A percentile compares a stretch with the other conserved stretches of the same genome.
Conservation (phyloP, 2,888 invertebrate species). For the Cheilosia grossa region DNA sequence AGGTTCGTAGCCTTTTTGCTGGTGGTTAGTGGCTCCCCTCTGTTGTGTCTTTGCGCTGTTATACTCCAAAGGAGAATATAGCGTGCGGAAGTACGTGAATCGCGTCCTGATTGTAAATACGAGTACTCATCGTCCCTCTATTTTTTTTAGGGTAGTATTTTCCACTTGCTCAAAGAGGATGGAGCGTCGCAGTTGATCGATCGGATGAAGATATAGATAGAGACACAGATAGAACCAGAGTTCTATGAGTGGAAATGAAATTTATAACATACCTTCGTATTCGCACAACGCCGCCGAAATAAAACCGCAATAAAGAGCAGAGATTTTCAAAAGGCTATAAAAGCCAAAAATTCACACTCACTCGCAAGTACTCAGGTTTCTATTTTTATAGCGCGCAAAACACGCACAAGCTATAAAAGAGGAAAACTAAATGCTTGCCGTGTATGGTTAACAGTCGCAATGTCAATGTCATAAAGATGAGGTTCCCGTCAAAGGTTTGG, state of each 20-base stretch:
- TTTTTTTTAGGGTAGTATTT: conserved; percentile 1
- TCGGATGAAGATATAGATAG: conserved; percentile 50
- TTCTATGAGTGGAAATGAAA: conserved; percentile 66
- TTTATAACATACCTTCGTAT: conserved; percentile 48
- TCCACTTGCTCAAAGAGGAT: conserved; percentile 3
- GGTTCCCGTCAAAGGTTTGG: too few species aligned
- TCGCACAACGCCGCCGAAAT: conserved; percentile 26
- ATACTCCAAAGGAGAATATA: conserved; percentile 43
- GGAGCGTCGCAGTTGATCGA: conserved; percentile 56
- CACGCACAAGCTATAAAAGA: conserved; percentile 24
- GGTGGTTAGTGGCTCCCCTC: neutral
- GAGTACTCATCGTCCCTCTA: conserved; percentile 2
- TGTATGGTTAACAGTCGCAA: neutral
- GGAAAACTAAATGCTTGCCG: neutral
- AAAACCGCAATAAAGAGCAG: conserved; percentile 67
- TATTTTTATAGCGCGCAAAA: conserved; percentile 14
- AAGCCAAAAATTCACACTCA: conserved; percentile 38
- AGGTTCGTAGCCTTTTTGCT: conserved; percentile 26
- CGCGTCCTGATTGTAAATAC: conserved; percentile 69
- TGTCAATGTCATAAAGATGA: too few species aligned
- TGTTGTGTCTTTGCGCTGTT: conserved; percentile 46
- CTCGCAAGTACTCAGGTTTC: conserved; percentile 7
- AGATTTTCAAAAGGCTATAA: conserved; percentile 63
- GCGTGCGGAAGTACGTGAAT: conserved; percentile 65
- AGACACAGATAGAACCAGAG: conserved; percentile 49